Base-by-base conservation (phyloP, 64 coral and sea anemone genomes). In the Dendrophyllia cribrosa region DNA sequence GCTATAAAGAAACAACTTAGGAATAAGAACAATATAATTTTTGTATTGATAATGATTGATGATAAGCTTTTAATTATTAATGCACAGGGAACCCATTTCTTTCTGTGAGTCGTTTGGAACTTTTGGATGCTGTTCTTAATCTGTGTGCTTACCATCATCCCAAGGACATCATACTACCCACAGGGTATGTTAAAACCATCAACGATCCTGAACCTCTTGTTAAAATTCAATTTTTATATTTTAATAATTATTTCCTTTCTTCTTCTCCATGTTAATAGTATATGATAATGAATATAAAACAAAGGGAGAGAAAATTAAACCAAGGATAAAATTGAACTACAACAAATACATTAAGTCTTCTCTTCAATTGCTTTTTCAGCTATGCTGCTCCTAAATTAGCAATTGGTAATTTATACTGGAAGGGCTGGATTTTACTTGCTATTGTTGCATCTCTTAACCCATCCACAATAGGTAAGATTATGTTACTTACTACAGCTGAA, bases 331-430 rank as follows among this genome's bases (percentile, higher is more conserved):
- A 34, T 34, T 34, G 34, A 34, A 34, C 34, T 34, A 34, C 34
- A 34, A 34, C 34, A 34, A 34, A 34, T 34, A 34, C 0, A 34
- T 34, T 34, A 2, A 34, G 34, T 34, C 0, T 34, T 34, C 34
- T 34, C 34, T 34, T 34, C 2, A 2, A 34, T 58, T 74, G 34
- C 1, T 81, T 73, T 79, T 26, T 75, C 52, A 96, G 94, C 9
- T 96, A 96, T 74, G 51, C 83, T 25, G 87, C 91, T 44, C 97
- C 97, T 15, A 93, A 90, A 51, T 59, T 99, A 69, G 97, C 97
- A 19, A 99, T 99, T 78, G 87, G 91, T 60, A 99, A 99, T 78
- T 83, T 99, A 13, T 99, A 99, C 91, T 99, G 97, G 97, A 99
- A 93, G 20, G 97, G 90, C 3, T 99, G 97, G 97, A 79, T 93